phyloP scores from a whole-genome alignment of 2,888 invertebrate species.

The Gasteruption jaculator region DNA sequence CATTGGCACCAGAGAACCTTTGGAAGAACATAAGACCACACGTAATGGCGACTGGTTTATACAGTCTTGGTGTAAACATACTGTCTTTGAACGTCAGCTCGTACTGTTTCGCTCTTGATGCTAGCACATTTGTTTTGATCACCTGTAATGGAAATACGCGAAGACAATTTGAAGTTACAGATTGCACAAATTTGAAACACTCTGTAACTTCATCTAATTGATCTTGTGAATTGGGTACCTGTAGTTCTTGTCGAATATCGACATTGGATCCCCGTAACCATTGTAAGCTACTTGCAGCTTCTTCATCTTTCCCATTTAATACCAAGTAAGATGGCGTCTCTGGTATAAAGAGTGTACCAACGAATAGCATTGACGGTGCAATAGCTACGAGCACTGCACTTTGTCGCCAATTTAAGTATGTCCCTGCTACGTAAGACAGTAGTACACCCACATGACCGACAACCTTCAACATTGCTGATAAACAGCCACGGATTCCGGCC shows the following conservation, averaged over 20 bases:
- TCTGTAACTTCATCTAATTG: neutral
- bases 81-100: conserved; percentile 45
- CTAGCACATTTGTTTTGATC: conserved; percentile 47
- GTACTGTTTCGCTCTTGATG: conserved; percentile 47
- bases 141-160: conserved; percentile 30
- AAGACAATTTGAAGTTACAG: conserved; percentile 18
- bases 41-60: conserved; percentile 74
- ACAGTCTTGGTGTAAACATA: conserved; percentile 50
- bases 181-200: neutral
- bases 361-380: conserved; percentile 72
- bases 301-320: conserved; percentile 70
- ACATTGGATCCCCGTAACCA: conserved; percentile 81
- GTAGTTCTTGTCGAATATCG: conserved; percentile 70
- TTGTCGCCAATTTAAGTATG: conserved; percentile 79
- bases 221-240: conserved; percentile 30
- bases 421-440: conserved; percentile 77
- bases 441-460: conserved; percentile 82
- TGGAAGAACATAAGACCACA: conserved; percentile 89
- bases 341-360: conserved; percentile 74
- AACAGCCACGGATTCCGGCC: conserved; percentile 78
- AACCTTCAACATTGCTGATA: conserved; percentile 83
- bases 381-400: conserved; percentile 76
- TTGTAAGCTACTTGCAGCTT: conserved; percentile 66
- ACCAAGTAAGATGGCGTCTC: conserved; percentile 86
- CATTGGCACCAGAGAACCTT: conserved; percentile 78